Percentiles rank a stretch among this genome's conserved stretches.
phyloP scores from a whole-genome alignment of 2,797 vertebrate genomes.

The Lacerta agilis region DNA sequence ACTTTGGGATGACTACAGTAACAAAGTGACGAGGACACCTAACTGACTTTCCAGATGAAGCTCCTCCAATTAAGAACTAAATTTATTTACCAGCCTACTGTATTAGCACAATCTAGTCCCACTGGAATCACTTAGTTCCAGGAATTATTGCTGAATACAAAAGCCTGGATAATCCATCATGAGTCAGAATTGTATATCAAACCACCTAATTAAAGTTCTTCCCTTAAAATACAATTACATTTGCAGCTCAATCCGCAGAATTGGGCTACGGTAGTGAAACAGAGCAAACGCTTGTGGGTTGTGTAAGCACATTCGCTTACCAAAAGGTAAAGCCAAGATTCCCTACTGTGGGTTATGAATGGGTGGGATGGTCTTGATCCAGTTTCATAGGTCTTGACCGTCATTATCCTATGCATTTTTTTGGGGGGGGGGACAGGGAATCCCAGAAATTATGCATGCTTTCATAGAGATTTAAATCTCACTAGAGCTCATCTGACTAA shows the following conservation, averaged over 20 bases:
- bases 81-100: conserved; percentile 71
- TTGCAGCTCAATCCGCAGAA: conserved; percentile 6
- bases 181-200: conserved; percentile 73
- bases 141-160: conserved; percentile 74
- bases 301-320: not conserved
- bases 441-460: too few species aligned
- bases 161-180: conserved; percentile 79
- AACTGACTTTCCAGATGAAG: conserved; percentile 27
- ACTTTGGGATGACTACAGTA: conserved; percentile 43
- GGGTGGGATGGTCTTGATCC: not conserved
- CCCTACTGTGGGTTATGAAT: not conserved
- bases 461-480: too few species aligned
- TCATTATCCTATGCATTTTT: not conserved
- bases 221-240: conserved; percentile 45
- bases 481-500: too few species aligned
- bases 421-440: too few species aligned
- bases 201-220: conserved; percentile 78
- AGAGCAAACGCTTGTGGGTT: not conserved
- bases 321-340: not conserved
- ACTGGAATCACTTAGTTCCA: conserved; percentile 68
- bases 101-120: conserved; percentile 66
- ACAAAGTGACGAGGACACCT: conserved; percentile 43
- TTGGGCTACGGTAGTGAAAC: not conserved
- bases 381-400: not conserved
- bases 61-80: conserved; percentile 52